These are phyloP conservation scores for Pygoscelis antarcticus DNA, from an alignment of 2,113 vertebrate genomes.

Conservation along the genomic window DNA sequence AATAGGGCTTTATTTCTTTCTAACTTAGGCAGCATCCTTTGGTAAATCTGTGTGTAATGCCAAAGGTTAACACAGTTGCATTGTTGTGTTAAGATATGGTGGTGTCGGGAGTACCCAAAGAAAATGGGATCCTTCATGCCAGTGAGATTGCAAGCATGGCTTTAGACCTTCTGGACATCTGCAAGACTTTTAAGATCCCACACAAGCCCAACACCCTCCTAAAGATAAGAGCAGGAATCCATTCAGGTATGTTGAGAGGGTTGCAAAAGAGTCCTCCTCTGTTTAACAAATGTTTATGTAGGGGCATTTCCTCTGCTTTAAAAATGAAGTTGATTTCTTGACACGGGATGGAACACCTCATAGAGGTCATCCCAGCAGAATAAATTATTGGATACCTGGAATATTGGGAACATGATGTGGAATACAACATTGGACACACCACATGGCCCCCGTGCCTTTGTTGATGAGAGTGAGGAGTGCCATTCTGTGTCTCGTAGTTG, in stretches of 20 bases:
- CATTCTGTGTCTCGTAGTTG: background rate
- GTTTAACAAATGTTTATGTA: background rate
- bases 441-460: background rate
- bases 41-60: background rate
- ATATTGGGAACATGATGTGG: background rate
- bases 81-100: constrained; percentile 81
- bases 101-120: constrained; percentile 80
- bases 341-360: background rate
- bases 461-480: background rate
- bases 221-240: constrained; percentile 84
- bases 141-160: constrained; percentile 84
- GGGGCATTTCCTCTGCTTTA: background rate
- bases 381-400: background rate
- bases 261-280: background rate
- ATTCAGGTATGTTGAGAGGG: constrained; percentile 72
- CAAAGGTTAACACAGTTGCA: background rate
- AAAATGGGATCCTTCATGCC: constrained; percentile 81
- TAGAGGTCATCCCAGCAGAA: background rate
- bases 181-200: constrained; percentile 83
- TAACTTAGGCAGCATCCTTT: background rate
- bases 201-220: constrained; percentile 80
- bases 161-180: constrained; percentile 81
- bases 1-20: background rate
- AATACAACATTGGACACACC: background rate
- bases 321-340: background rate